Evolutionary conservation across 2,113 vertebrate genomes (phyloP).

Genomic region (Myotis yumanensis): DNA sequence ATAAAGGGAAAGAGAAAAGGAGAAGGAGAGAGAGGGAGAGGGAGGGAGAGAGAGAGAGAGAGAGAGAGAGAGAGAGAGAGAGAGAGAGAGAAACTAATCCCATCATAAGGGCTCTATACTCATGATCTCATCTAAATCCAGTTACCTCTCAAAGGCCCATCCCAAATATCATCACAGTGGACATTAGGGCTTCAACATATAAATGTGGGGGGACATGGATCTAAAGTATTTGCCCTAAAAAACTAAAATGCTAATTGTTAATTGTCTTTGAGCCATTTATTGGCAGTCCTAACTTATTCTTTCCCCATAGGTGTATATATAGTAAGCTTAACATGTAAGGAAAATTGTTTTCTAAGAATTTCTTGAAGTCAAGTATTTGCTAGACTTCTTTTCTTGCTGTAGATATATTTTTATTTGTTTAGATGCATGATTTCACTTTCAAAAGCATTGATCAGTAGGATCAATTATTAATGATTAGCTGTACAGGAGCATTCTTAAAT

Average conservation of each 20-base stretch:
- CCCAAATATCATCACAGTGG: background rate
- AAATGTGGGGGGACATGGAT: background rate
- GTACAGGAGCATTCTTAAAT: constrained; percentile 42
- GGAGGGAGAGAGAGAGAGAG: background rate
- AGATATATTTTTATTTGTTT: constrained; percentile 36
- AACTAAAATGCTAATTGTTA: background rate
- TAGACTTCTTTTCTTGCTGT: background rate
- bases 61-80: background rate
- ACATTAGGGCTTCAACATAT: background rate
- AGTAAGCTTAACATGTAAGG: background rate
- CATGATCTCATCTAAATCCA: background rate
- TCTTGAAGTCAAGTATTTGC: constrained; percentile 14
- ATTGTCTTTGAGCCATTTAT: background rate
- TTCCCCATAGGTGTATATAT: background rate
- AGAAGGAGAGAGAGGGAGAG: background rate
- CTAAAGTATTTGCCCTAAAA: background rate
- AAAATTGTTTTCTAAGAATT: constrained; percentile 46
- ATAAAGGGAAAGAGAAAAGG: no score
- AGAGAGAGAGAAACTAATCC: background rate
- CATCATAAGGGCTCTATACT: background rate
- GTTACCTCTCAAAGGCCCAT: background rate
- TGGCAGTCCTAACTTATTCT: background rate
- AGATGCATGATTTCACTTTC: constrained; percentile 33
- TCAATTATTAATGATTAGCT: background rate
- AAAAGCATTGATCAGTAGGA: constrained; percentile 43